phyloP scores from a whole-genome alignment of 2,113 vertebrate genomes.

The Etheostoma cragini region DNA sequence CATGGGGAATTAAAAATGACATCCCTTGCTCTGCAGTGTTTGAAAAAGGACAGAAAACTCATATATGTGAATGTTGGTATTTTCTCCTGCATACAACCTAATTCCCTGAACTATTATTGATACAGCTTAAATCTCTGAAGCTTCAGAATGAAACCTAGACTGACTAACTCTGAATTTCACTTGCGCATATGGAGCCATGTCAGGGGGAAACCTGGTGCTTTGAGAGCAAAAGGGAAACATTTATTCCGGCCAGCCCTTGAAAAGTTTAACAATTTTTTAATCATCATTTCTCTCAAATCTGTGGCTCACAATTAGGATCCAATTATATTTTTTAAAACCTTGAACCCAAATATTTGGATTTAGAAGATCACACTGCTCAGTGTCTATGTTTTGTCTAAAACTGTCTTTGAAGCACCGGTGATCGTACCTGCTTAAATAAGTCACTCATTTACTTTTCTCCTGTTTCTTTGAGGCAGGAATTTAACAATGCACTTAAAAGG shows the following conservation, averaged over 20 bases:
- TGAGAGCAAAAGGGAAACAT: constrained; percentile 1
- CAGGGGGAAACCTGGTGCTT: neutral
- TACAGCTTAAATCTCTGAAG: constrained; percentile 1
- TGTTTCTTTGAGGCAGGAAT: neutral
- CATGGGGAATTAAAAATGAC: neutral
- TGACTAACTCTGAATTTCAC: neutral
- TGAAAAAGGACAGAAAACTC: neutral
- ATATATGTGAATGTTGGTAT: neutral
- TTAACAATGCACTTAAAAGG: constrained; percentile 9
- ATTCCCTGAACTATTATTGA: neutral
- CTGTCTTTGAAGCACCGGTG: neutral
- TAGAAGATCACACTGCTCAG: neutral
- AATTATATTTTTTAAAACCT: neutral
- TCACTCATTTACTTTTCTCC: neutral
- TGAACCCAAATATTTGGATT: neutral
- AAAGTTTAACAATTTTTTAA: constrained; percentile 16
- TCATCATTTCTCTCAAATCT: constrained; percentile 22
- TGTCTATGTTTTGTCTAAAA: neutral
- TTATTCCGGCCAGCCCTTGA: neutral
- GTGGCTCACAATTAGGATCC: constrained; percentile 1
- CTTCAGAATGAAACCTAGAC: neutral
- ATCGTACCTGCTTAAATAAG: neutral
- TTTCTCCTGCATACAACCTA: neutral
- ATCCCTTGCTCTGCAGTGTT: neutral
- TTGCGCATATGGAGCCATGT: neutral